A percentile compares a stretch with the other conserved stretches of the same genome.
phyloP scores from a whole-genome alignment of 2,797 vertebrate species.

The Sitta carolinensis region DNA sequence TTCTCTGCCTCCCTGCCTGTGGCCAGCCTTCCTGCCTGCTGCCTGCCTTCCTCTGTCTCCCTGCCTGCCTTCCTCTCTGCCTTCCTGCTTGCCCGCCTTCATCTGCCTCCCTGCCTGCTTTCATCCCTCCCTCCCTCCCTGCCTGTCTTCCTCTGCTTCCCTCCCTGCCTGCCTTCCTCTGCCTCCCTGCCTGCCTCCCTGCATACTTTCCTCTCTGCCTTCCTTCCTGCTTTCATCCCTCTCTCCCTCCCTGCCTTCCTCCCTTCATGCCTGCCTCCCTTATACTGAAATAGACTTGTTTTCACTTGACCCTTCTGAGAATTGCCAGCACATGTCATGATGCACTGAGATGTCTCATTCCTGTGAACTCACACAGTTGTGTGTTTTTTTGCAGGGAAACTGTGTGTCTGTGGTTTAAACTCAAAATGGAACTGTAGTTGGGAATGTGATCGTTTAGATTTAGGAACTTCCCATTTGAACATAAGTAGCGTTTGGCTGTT shows the following conservation, averaged over 20 bases:
- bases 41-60: accelerated
- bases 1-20: accelerated
- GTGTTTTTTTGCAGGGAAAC: neutral
- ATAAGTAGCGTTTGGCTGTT: neutral
- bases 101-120: too few relatives aligned
- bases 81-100: too few relatives aligned
- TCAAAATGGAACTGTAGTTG: neutral
- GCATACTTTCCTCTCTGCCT: accelerated
- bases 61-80: too few relatives aligned
- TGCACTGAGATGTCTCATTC: accelerated
- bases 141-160: too few relatives aligned
- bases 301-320: neutral
- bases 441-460: accelerated
- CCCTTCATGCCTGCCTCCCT: too few relatives aligned
- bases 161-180: too few relatives aligned
- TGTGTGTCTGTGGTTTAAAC: neutral
- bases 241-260: neutral
- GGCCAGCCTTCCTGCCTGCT: neutral
- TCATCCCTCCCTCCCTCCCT: accelerated
- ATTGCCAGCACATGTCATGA: accelerated
- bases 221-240: accelerated
- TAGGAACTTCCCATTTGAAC: neutral
- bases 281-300: neutral
- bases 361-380: neutral
- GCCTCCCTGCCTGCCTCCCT: accelerated